phyloP scores from a whole-genome alignment of 2,888 invertebrate species.

The Hyppa rectilinea region DNA sequence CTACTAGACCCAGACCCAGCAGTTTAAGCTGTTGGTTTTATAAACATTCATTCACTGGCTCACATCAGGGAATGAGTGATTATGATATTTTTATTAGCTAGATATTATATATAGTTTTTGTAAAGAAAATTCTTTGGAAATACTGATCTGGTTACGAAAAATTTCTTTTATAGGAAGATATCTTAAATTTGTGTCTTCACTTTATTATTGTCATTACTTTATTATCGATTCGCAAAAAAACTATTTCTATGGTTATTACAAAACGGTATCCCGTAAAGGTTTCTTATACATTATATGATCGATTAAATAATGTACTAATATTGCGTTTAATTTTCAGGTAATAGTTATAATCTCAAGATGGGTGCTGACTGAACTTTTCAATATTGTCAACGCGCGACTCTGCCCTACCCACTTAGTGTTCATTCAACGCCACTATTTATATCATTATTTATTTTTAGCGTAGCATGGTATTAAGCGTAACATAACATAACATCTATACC shows the following conservation, averaged over 20 bases:
- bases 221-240: not conserved
- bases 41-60: too few species aligned
- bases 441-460: constrained; percentile 81
- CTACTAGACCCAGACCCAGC: not conserved
- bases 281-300: not conserved
- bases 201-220: too few species aligned
- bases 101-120: not conserved
- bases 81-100: not conserved
- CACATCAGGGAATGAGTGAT: not conserved
- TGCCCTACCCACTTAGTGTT: constrained; percentile 61
- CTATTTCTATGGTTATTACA: not conserved
- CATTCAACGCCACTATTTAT: constrained; percentile 80
- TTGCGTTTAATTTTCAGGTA: constrained; percentile 67
- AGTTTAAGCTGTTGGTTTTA: too few species aligned
- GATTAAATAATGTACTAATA: constrained; percentile 10
- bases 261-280: too few species aligned
- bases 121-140: not conserved
- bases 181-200: not conserved
- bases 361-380: constrained; percentile 80
- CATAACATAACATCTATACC: constrained; percentile 69
- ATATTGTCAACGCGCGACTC: constrained; percentile 71
- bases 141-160: not conserved
- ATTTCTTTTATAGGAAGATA: not conserved
- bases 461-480: constrained; percentile 77
- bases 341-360: constrained; percentile 66